Percentiles rank a stretch among this genome's conserved stretches.
Conservation (phyloP, 2,888 invertebrate species). For the Rhopalosiphum nymphaeae region DNA sequence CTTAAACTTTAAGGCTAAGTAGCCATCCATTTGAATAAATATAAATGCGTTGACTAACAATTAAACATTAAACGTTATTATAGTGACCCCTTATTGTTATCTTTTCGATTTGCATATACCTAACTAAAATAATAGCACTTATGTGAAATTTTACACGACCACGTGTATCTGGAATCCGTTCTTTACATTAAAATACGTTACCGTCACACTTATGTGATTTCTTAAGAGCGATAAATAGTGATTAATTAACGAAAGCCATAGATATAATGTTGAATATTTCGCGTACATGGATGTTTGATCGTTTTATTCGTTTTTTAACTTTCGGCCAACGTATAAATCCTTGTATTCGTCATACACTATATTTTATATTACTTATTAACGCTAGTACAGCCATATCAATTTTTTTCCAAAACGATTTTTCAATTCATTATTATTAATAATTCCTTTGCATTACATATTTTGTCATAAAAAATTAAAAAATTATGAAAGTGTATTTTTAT, state of each 20-base stretch:
- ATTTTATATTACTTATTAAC: not conserved
- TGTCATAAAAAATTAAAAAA: not conserved
- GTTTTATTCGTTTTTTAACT: not conserved
- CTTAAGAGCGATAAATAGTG: not conserved
- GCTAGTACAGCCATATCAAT: not conserved
- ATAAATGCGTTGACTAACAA: not conserved
- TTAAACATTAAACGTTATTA: not conserved
- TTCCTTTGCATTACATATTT: not conserved
- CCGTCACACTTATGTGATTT: constrained; percentile 24
- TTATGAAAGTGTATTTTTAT: constrained; percentile 5
- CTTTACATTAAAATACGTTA: not conserved
- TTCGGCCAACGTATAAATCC: not conserved
- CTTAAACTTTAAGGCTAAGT: not conserved
- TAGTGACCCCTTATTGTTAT: not conserved
- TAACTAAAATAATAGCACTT: not conserved
- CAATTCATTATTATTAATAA: not conserved
- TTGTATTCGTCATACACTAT: not conserved
- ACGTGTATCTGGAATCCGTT: not conserved
- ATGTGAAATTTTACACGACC: not conserved
- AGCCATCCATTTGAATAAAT: not conserved
- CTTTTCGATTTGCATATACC: constrained; percentile 22
- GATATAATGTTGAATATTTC: not conserved
- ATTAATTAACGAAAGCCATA: not conserved
- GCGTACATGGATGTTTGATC: not conserved
- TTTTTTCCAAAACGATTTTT: not conserved